Evolutionary conservation across 2,113 vertebrate species (phyloP).

Genomic region (Spermophilus dauricus): DNA sequence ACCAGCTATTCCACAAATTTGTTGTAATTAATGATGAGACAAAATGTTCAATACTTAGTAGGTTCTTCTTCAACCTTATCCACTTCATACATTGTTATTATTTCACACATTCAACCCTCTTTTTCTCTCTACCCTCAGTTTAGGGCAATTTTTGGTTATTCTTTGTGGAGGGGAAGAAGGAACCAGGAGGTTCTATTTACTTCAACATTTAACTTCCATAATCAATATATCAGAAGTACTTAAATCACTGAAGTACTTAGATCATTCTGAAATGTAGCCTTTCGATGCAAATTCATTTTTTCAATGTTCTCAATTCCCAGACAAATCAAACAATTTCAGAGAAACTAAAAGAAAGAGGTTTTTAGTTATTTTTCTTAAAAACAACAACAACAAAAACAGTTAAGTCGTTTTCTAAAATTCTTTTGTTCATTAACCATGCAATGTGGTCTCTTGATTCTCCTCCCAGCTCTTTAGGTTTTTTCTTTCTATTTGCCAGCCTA

Average conservation of each 20-base stretch:
- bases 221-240: neutral
- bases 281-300: constrained; percentile 14
- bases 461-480: neutral
- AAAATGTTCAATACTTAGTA: neutral
- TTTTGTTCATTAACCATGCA: neutral
- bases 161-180: rapidly evolving
- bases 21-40: neutral
- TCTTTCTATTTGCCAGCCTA: constrained; percentile 29
- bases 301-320: neutral
- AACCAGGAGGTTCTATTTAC: neutral
- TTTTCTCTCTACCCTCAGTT: neutral
- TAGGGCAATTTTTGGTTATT: neutral
- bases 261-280: neutral
- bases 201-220: neutral
- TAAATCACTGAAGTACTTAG: neutral
- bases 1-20: neutral
- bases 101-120: neutral
- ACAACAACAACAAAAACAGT: neutral
- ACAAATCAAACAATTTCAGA: neutral
- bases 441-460: neutral
- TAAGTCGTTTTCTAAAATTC: neutral
- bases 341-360: neutral
- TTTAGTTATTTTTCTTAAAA: neutral
- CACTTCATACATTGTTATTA: neutral
- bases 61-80: neutral